Evolutionary conservation across 2,113 vertebrate genomes (phyloP), one percentile per base, ranked within the genome.

Genomic region (Bucco capensis): DNA sequence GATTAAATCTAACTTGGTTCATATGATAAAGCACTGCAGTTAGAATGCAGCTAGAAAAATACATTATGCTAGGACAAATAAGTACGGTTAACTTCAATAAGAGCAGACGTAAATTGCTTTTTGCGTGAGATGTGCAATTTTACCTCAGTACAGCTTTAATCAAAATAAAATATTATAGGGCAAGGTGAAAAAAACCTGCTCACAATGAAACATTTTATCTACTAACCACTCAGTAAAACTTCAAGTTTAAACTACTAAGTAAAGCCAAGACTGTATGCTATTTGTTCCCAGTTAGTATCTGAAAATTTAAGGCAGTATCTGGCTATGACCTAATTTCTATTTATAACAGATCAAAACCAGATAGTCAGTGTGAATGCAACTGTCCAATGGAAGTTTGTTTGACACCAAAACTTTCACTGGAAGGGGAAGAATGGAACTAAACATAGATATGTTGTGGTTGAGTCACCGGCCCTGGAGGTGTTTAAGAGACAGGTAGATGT

Each of bases 101-200:
- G 81, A 93, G 94, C 89, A 75, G 84, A 97, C 88, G 93, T 96
- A 96, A 96, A 97, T 96, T 96, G 93, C 78, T 85, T 97, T 96
- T 94, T 53, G 28, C 0, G 0, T 49, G 37, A 90, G 91, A 93
- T 92, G 75, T 88, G 84, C 89, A 92, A 86, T 95, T 97, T 94
- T 94, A 89, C 89, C 82, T 94, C 71, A 89, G 85, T 86, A 95
- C 82, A 96, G 83, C 69, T 96, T 98, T 96, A 97, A 96, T 97
- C 95, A 97, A 93, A 95, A 79, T 92, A 96, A 95, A 97, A 92
- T 94, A 96, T 92, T 91, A 82, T 9, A 74, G 13, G 12, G 77
- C 60, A 90, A 79, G 37, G 16, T 28, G 8, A 1, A 19, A 53
- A 70, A 28, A 9, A 1, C 0, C 8, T 9, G 8, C 17, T 76